A percentile compares a stretch with the other conserved stretches of the same genome.
These are phyloP conservation scores for Megaleporinus macrocephalus DNA, from an alignment of 2,113 vertebrate species.

Conservation along the genomic window DNA sequence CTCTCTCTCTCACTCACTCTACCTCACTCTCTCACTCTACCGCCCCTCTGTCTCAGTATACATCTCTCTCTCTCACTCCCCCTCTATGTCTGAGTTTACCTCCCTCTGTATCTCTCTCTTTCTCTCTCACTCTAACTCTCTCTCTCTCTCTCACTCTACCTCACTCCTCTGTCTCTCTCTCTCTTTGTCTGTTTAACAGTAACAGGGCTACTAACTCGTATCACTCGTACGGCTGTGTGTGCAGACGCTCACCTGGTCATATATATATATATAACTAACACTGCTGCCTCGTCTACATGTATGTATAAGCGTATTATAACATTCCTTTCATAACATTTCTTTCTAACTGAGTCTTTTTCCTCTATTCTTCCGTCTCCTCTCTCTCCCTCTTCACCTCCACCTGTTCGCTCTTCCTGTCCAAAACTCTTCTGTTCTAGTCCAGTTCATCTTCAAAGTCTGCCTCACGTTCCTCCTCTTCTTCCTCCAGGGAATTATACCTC, in stretches of 20 bases:
- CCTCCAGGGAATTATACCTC: conserved; percentile 62
- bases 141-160: no score
- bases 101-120: no score
- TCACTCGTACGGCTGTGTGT: no score
- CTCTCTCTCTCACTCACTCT: no score
- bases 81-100: no score
- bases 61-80: no score
- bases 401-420: not conserved
- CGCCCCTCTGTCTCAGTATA: no score
- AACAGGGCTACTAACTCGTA: no score
- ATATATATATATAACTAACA: not conserved
- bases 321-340: not conserved
- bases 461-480: conserved; percentile 60
- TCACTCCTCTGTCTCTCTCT: no score
- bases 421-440: conserved; percentile 11
- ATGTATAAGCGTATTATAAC: not conserved
- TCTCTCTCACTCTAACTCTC: no score
- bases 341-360: not conserved
- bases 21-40: no score
- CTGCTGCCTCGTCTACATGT: not conserved
- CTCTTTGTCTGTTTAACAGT: no score
- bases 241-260: not conserved
- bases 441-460: conserved; percentile 41
- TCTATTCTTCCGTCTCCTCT: not conserved
- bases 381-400: not conserved